Base-by-base conservation (phyloP, 1,140 invertebrate genomes). In the Drosophila equinoxialis region DNA sequence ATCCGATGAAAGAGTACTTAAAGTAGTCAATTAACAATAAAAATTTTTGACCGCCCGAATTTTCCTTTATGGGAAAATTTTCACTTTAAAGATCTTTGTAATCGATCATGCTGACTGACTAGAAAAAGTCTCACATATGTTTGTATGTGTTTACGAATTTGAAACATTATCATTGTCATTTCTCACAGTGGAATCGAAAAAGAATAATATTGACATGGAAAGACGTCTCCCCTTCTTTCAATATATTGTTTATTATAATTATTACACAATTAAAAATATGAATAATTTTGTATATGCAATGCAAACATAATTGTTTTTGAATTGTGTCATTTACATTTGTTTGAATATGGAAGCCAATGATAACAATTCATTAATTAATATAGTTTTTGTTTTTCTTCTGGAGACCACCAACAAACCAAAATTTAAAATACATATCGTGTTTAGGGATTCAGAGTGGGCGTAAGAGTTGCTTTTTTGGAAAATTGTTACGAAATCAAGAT, bases 401-500 rank as follows among this genome's bases (percentile, higher is more conserved):
- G 33, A 7, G n/a, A 33, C 55, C 55, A 35, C 33, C 14, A 35
- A 58, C 33, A 33, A 37, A 59, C 57, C 3, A 39, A 39, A 39
- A 33, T 37, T 11, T 14, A 59, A 30, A 30, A 30, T 30, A 37
- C n/a, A 39, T 51, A 13, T 42, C 8, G 23, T 51, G 23, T 23
- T 20, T 42, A 33, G 42, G 57, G 17, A 51, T 23, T 8, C 45
- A 20, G 13, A 51, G 62, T 65, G 67, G 61, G 61, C 42, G 61
- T 45, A 20, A 11, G 61, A 54, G 57, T 62, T 26, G 60, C 66
- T 64, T 66, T 66, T 74, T 78, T 51, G 45, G 45, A 71, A 78
- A 71, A 61, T 65, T 65, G 68, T 79, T 79, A 71, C 76, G 68
- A 76, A 75, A 79, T 79, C 76, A 62, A 79, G 73, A 79, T 79